Conservation (phyloP, 2,113 vertebrate species). For the Protobothrops flavoviridis region DNA sequence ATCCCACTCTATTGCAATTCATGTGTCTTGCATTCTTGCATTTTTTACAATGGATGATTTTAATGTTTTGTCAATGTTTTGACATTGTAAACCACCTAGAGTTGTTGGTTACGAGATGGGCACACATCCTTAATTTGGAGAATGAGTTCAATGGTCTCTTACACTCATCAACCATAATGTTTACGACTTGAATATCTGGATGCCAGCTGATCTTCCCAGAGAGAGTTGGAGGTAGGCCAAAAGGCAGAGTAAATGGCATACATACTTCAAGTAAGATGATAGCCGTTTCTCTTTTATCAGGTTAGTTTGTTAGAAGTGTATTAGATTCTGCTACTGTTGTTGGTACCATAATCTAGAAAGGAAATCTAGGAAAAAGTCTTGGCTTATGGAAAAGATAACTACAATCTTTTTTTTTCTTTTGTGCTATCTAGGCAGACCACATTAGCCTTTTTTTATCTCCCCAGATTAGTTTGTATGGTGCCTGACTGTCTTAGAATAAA, state of each 20-base stretch:
- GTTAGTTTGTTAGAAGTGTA: neutral
- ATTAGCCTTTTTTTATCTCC: conserved; percentile 44
- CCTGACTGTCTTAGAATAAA: conserved; percentile 60
- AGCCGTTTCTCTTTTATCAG: neutral
- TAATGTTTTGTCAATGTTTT: neutral
- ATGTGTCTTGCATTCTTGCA: neutral
- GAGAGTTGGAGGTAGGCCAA: neutral
- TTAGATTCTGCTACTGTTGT: neutral
- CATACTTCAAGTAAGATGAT: neutral
- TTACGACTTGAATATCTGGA: neutral
- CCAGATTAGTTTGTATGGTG: conserved; percentile 37
- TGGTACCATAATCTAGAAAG: neutral
- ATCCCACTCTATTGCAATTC: neutral
- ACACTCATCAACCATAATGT: neutral
- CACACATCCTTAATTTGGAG: neutral
- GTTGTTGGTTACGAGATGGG: neutral
- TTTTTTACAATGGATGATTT: neutral
- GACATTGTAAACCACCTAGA: neutral
- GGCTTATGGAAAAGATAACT: conserved; percentile 9
- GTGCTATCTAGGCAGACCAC: conserved; percentile 36
- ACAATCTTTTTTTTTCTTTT: conserved; percentile 1
- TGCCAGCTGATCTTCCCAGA: neutral
- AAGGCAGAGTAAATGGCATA: neutral
- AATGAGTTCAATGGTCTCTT: neutral
- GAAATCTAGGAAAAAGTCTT: neutral